Evolutionary conservation across 2,797 vertebrate genomes (phyloP).

Genomic region (Buphagus erythrorhynchus): DNA sequence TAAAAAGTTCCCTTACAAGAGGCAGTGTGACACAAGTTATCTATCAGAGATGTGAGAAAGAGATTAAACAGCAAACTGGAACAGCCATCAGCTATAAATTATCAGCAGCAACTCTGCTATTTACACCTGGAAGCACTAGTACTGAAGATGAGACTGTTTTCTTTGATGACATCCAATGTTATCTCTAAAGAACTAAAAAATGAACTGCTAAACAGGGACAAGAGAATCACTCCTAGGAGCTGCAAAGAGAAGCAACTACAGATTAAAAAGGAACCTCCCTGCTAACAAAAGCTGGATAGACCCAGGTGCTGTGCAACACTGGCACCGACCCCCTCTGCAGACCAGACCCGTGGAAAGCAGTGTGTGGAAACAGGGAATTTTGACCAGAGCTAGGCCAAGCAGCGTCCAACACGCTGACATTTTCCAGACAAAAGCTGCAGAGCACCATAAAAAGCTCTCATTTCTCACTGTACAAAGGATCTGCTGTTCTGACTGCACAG

Average conservation of each 20-base stretch:
- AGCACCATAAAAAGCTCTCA: neutral
- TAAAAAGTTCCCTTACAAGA: neutral
- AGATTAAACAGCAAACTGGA: neutral
- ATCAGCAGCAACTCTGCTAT: neutral
- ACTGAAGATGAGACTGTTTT: neutral
- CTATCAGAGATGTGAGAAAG: neutral
- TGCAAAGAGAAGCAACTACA: neutral
- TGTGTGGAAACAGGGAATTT: neutral
- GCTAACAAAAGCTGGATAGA: neutral
- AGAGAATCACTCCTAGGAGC: neutral
- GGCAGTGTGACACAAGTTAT: neutral
- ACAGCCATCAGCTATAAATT: neutral
- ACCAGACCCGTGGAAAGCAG: neutral
- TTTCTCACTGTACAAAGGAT: neutral
- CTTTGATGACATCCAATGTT: neutral
- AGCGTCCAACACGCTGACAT: neutral
- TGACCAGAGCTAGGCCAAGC: neutral
- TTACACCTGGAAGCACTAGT: neutral
- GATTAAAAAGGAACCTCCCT: neutral
- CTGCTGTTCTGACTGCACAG: neutral
- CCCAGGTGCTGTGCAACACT: neutral
- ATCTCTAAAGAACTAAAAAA: neutral
- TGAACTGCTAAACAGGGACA: neutral
- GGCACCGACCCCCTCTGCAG: neutral
- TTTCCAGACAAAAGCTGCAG: slow-evolving; percentile 1